phyloP scores from a whole-genome alignment of 2,113 vertebrate genomes.

The Stigmatopora argus region DNA sequence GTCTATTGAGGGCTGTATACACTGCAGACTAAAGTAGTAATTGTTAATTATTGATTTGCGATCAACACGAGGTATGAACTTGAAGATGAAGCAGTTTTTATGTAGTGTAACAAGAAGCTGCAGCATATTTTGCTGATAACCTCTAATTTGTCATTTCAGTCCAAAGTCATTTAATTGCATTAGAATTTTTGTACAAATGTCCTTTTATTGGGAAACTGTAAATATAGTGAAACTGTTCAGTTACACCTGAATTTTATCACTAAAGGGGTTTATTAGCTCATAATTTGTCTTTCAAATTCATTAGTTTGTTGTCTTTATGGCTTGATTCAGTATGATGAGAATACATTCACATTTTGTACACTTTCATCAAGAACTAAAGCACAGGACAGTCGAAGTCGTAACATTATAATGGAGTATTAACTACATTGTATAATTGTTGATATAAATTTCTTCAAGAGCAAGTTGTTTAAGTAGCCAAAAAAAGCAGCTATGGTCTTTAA shows the following conservation, averaged over 20 bases:
- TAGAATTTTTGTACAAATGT: conserved; percentile 19
- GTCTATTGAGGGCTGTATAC: background rate
- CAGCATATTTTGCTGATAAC: conserved; percentile 18
- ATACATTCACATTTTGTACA: conserved; percentile 15
- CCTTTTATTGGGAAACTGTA: conserved; percentile 7
- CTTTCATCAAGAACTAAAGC: conserved; percentile 13
- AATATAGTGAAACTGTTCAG: conserved; percentile 12
- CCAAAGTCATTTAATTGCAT: conserved; percentile 4
- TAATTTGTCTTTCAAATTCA: conserved; percentile 9
- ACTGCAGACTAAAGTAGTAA: background rate
- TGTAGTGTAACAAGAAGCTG: conserved; percentile 14
- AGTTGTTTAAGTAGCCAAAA: background rate
- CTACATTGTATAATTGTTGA: background rate
- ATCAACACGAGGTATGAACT: conserved; percentile 14
- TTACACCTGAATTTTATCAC: conserved; percentile 3
- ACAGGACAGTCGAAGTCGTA: conserved; percentile 18
- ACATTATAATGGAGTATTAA: background rate
- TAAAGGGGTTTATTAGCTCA: conserved; percentile 12
- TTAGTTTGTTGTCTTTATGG: conserved; percentile 12
- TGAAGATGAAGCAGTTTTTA: conserved; percentile 14
- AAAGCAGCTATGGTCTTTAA: background rate
- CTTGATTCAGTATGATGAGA: conserved; percentile 8
- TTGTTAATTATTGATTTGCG: conserved; percentile 4
- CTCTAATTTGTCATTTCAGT: conserved; percentile 11
- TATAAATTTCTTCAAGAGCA: background rate